These are phyloP conservation scores for Catostomus latipinnis DNA, from an alignment of 2,797 vertebrate species.

Conservation along the genomic window DNA sequence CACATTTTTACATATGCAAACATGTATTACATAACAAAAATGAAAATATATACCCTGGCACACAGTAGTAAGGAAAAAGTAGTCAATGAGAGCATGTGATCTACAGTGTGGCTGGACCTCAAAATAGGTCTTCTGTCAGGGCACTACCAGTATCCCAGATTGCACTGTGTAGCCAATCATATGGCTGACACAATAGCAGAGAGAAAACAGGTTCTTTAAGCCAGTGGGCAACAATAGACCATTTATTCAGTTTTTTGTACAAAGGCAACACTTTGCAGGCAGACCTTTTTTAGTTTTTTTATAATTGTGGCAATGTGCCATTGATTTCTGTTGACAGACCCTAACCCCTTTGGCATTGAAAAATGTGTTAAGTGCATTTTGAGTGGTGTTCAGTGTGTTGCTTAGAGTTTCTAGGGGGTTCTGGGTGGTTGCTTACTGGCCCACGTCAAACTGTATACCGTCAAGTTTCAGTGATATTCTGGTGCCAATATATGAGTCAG, in stretches of 20 bases:
- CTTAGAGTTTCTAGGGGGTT: too few relatives aligned
- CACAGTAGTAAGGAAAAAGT: constrained; percentile 17
- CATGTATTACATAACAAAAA: not conserved
- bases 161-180: constrained; percentile 46
- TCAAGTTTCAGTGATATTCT: too few relatives aligned
- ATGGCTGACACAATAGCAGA: constrained; percentile 42
- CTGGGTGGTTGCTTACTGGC: too few relatives aligned
- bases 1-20: too few relatives aligned
- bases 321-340: too few relatives aligned
- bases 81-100: constrained; percentile 61
- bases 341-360: too few relatives aligned
- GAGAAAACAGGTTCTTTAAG: constrained; percentile 23
- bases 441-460: too few relatives aligned
- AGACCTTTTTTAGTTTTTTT: not conserved
- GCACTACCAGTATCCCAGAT: constrained; percentile 41
- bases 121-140: constrained; percentile 51
- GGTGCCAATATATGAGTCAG: too few relatives aligned
- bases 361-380: too few relatives aligned
- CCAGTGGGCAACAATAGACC: constrained; percentile 41
- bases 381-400: too few relatives aligned
- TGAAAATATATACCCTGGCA: not conserved
- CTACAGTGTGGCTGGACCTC: constrained; percentile 18
- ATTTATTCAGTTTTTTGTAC: constrained; percentile 36
- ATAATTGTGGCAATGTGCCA: not conserved
- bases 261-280: constrained; percentile 29